Evolutionary conservation across 2,888 invertebrate species (phyloP).

Genomic region (Lottia scabra): DNA sequence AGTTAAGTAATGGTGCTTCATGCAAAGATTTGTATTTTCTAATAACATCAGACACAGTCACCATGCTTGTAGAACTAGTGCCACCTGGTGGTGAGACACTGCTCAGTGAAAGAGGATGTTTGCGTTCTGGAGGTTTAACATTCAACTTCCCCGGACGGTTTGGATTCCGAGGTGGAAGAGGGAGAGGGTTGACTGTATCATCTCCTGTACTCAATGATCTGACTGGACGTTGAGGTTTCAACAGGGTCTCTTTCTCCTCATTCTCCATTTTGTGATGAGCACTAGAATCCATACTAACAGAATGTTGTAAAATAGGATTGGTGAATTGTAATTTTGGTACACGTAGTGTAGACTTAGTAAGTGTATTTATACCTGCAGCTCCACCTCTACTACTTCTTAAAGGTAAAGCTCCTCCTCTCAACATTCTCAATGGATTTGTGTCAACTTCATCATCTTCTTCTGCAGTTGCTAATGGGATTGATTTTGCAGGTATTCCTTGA

Average conservation of each 20-base stretch:
- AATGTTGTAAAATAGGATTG: slow-evolving; percentile 38
- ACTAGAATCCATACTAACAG: slow-evolving; percentile 44
- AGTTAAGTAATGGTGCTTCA: slow-evolving; percentile 25
- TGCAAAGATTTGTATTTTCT: slow-evolving; percentile 8
- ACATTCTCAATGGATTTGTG: slow-evolving; percentile 77
- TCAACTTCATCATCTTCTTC: slow-evolving; percentile 67
- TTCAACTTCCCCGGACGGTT: slow-evolving; percentile 74
- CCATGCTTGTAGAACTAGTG: slow-evolving; percentile 16
- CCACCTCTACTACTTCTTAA: slow-evolving; percentile 51
- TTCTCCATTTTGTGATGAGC: slow-evolving; percentile 29
- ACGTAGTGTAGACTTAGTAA: slow-evolving; percentile 30
- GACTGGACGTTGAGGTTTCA: slow-evolving; percentile 34
- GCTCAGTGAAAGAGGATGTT: slow-evolving; percentile 79
- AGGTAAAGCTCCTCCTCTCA: slow-evolving; percentile 69
- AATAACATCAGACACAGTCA: slow-evolving; percentile 21
- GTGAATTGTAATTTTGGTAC: slow-evolving; percentile 42
- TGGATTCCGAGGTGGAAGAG: slow-evolving; percentile 83
- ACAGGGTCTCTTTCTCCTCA: slow-evolving; percentile 16
- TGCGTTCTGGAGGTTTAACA: slow-evolving; percentile 80
- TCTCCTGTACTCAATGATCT: slow-evolving; percentile 49
- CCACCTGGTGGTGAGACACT: slow-evolving; percentile 22
- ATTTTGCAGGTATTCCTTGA: slow-evolving; percentile 60
- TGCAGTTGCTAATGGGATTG: slow-evolving; percentile 56
- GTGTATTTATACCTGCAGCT: slow-evolving; percentile 53
- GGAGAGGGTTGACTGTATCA: slow-evolving; percentile 73